Conservation (phyloP, 2,888 invertebrate genomes). For the Seira sanloemensis region DNA sequence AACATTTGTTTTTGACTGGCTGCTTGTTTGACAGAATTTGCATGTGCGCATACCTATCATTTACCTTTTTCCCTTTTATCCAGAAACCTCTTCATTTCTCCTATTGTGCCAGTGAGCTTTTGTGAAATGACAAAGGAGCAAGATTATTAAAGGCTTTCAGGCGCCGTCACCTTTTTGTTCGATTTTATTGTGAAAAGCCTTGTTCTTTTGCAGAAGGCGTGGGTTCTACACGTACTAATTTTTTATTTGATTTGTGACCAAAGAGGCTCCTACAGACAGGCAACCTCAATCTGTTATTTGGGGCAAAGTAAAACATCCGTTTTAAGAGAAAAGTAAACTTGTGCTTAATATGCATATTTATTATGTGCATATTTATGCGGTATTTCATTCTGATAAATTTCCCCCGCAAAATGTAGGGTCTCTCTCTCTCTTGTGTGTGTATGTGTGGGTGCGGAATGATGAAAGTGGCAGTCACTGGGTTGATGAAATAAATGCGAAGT, state of each 20-base stretch:
- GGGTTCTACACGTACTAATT: too few species aligned
- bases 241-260: too few species aligned
- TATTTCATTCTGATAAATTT: not conserved
- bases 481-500: not conserved
- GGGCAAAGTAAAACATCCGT: not conserved
- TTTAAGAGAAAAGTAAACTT: not conserved
- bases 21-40: conserved; percentile 12
- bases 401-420: not conserved
- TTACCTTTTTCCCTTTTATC: not conserved
- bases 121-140: not conserved
- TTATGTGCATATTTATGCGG: conserved; percentile 8
- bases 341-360: not conserved
- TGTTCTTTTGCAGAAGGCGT: not conserved
- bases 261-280: not conserved
- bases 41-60: not conserved
- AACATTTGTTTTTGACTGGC: not conserved
- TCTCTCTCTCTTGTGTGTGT: not conserved
- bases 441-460: not conserved
- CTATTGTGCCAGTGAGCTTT: not conserved
- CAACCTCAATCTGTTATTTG: not conserved
- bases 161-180: not conserved
- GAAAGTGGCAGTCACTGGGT: not conserved
- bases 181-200: not conserved
- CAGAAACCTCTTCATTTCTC: not conserved
- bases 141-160: not conserved